Percentiles rank a stretch among this genome's conserved stretches.
Evolutionary conservation across 2,113 vertebrate species (phyloP).

Genomic region (Axis porcinus): DNA sequence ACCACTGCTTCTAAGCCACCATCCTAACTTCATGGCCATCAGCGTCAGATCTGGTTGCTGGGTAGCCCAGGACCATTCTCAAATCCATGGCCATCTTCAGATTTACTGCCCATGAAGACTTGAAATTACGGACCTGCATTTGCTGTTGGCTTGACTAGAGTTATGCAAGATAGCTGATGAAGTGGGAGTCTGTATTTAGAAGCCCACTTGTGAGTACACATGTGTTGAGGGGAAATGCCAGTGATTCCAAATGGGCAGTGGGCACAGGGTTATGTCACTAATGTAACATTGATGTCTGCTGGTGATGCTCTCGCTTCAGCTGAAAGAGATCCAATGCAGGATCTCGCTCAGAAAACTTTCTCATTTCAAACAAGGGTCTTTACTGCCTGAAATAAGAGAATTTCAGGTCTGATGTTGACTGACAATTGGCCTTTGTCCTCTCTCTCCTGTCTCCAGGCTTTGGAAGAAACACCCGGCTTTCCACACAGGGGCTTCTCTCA

Average conservation of each 20-base stretch:
- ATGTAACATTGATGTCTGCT: background rate
- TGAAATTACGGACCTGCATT: background rate
- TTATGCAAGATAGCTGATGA: background rate
- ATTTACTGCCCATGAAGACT: background rate
- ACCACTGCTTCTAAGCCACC: background rate
- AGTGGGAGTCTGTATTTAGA: background rate
- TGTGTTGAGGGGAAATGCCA: background rate
- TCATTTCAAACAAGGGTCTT: background rate
- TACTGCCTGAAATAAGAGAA: background rate
- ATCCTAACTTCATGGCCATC: background rate
- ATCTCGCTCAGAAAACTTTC: background rate
- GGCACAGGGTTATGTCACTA: background rate
- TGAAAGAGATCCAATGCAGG: background rate
- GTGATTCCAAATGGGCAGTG: background rate
- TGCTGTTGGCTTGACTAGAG: background rate
- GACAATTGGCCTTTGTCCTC: background rate
- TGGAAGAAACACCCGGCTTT: background rate
- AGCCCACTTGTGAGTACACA: background rate
- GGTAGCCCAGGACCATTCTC: background rate
- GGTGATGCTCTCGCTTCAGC: background rate
- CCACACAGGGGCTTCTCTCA: background rate
- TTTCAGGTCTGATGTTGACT: background rate
- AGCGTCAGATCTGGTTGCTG: background rate
- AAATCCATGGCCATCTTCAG: background rate
- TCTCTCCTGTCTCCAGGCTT: background rate